Evolutionary conservation across 2,113 vertebrate species (phyloP).

Genomic region (Athene cunicularia): DNA sequence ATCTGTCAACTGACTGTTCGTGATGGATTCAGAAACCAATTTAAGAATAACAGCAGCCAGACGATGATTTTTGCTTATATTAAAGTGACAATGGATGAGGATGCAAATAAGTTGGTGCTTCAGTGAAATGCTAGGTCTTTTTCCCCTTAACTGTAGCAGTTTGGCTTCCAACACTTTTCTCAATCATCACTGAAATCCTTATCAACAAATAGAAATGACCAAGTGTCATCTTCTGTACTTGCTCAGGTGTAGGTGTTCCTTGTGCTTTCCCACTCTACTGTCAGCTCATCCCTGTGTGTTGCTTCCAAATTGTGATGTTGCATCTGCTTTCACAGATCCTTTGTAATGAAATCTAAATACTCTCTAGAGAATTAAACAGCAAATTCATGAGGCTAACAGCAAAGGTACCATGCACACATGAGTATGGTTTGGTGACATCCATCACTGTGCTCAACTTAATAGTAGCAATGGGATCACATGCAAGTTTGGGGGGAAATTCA

Average conservation of each 20-base stretch:
- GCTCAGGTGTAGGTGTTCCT: slow-evolving; percentile 4
- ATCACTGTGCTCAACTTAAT: background rate
- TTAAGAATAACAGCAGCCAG: slow-evolving; percentile 62
- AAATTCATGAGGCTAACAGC: background rate
- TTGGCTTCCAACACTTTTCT: background rate
- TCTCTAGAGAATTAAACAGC: background rate
- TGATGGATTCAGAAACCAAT: slow-evolving; percentile 71
- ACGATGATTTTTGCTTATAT: slow-evolving; percentile 41
- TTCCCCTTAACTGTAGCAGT: background rate
- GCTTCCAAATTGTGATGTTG: background rate
- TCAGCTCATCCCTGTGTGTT: background rate
- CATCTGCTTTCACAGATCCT: background rate
- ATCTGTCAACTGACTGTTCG: slow-evolving; percentile 79
- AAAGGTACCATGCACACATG: background rate
- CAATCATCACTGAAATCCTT: background rate
- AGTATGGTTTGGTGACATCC: background rate
- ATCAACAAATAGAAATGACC: background rate
- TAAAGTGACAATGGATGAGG: slow-evolving; percentile 21
- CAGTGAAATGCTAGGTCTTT: background rate
- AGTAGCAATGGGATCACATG: background rate
- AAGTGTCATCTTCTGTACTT: background rate
- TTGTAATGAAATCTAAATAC: background rate
- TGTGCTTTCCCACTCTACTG: background rate
- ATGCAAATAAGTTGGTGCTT: slow-evolving; percentile 17
- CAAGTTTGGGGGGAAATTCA: background rate